Evolutionary conservation across 2,888 invertebrate species (phyloP).

Genomic region (Dichetophora obliterata): DNA sequence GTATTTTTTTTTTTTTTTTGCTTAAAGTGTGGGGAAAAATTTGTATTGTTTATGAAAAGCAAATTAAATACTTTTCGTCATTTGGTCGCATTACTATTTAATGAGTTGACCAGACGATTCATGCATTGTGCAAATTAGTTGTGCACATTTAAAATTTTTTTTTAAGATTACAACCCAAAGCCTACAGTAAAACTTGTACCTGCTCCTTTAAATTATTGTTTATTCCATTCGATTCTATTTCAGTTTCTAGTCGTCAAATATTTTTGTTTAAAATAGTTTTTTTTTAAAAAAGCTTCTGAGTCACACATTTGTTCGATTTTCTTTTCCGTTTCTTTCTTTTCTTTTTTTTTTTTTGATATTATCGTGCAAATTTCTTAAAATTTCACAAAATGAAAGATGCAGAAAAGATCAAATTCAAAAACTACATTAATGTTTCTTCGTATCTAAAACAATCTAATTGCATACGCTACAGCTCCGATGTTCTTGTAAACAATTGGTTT

Average conservation of each 20-base stretch:
- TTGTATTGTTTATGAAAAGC: too few relatives aligned
- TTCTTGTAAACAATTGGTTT: conserved; percentile 22
- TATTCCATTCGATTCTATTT: too few relatives aligned
- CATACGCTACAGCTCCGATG: background rate
- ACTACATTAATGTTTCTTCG: background rate
- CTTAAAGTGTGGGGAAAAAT: too few relatives aligned
- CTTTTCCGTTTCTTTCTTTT: background rate
- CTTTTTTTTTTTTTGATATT: background rate
- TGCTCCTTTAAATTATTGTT: too few relatives aligned
- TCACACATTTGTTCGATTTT: background rate
- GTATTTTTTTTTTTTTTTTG: too few relatives aligned
- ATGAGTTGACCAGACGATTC: too few relatives aligned
- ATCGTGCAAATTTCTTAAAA: background rate
- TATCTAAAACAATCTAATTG: conserved; percentile 17
- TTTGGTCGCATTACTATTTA: too few relatives aligned
- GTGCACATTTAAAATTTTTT: too few relatives aligned
- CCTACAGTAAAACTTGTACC: too few relatives aligned
- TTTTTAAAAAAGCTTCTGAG: background rate
- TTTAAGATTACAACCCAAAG: too few relatives aligned
- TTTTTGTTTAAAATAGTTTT: background rate
- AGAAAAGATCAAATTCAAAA: conserved; percentile 16
- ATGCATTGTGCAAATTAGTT: too few relatives aligned
- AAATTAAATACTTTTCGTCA: too few relatives aligned
- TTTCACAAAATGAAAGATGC: background rate
- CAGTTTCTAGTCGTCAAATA: background rate